Evolutionary conservation across 2,113 vertebrate species (phyloP), one percentile per base, ranked within the genome.

Genomic region (Bufo bufo): DNA sequence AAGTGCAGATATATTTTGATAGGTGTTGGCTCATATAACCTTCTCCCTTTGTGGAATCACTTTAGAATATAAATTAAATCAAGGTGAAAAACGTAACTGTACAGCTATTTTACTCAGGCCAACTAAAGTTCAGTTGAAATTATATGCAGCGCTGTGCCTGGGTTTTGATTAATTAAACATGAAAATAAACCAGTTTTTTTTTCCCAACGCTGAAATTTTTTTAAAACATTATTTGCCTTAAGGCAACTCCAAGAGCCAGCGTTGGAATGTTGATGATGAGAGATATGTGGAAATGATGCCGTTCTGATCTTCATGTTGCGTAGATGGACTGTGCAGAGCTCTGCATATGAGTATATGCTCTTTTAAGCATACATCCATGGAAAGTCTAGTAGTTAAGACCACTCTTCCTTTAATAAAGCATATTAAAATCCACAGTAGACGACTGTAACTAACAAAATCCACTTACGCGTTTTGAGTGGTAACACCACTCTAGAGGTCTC

Each of bases 1-100:
- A 79, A 78, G 74, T 54, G 7, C 61, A 52, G 58, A 86, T 66
- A 50, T 63, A 81, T 66, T 81, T 77, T 80, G 59, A 61, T 80
- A 81, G 77, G 49, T 79, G 77, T 78, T 81, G 77, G 52, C 63
- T 69, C 75, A 59, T 45, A 52, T 33, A 33, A 23, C 45, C 59
- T 65, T 50, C 61, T 82, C 59, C 20, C 19, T 69, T 52, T 83
- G 20, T 83, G 63, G 19, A 52, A 69, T 66, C 63, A n/a, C 45
- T 69, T 47, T 69, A 69, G 52, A 47, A 52, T 65, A 50, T 50
- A 69, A 83, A 83, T 66, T 66, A 12, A 80, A 69, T 69, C 81
- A 63, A n/a, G 43, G 61, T 82, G 81, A 66, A 50, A n/a, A 82
- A 82, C 59, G 11, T 49, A 63, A 82, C 14, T 82, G 58, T 82